phyloP scores from a whole-genome alignment of 2,888 invertebrate genomes.

The Drosophila recens region DNA sequence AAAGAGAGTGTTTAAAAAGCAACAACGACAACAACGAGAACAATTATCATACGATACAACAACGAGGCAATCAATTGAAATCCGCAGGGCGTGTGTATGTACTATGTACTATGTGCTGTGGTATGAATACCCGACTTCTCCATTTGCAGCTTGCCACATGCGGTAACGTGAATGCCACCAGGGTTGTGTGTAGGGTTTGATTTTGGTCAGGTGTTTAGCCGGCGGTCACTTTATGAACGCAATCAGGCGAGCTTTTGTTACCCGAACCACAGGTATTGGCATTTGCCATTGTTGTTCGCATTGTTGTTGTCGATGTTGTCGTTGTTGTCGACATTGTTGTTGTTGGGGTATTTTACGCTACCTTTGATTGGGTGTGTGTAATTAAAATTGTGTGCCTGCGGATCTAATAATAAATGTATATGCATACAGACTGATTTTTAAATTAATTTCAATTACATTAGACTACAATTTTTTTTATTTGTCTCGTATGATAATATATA shows the following conservation, averaged over 20 bases:
- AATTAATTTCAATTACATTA: slow-evolving; percentile 56
- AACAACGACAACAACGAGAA: slow-evolving; percentile 8
- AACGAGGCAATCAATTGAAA: slow-evolving; percentile 49
- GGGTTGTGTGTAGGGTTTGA: slow-evolving; percentile 31
- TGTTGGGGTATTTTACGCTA: slow-evolving; percentile 38
- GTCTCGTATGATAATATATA: slow-evolving; percentile 6
- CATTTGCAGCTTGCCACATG: neutral
- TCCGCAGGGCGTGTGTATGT: slow-evolving; percentile 36
- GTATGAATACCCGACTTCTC: slow-evolving; percentile 1
- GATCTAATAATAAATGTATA: slow-evolving; percentile 62
- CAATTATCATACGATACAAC: slow-evolving; percentile 24
- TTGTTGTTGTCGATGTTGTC: slow-evolving; percentile 16
- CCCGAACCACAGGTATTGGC: slow-evolving; percentile 34
- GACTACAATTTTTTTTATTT: slow-evolving; percentile 16
- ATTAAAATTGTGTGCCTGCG: slow-evolving; percentile 69
- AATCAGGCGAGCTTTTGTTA: slow-evolving; percentile 74
- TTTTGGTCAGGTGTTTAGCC: slow-evolving; percentile 73
- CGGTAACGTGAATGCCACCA: neutral
- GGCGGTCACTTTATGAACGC: slow-evolving; percentile 59
- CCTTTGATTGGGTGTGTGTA: slow-evolving; percentile 66
- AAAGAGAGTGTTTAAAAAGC: neutral
- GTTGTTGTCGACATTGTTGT: slow-evolving; percentile 14
- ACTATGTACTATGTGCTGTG: slow-evolving; percentile 9
- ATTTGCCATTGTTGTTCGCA: slow-evolving; percentile 40
- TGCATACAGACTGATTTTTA: slow-evolving; percentile 44